Percentiles rank a stretch among this genome's conserved stretches.
Conservation (phyloP, 2,113 vertebrate genomes). For the Gavia stellata region DNA sequence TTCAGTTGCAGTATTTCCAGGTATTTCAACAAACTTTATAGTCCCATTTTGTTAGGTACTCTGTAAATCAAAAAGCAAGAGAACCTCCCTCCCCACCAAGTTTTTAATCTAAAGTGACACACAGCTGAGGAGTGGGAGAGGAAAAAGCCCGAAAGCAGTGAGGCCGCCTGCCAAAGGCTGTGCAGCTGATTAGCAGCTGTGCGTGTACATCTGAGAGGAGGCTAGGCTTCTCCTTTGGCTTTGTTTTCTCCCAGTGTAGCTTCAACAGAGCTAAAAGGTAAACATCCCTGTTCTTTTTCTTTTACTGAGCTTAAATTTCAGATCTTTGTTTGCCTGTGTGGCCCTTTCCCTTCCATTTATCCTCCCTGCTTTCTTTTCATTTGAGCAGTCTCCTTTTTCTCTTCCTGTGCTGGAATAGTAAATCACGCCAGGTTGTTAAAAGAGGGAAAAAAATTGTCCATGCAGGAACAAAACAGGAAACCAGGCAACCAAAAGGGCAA, state of each 20-base stretch:
- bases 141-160: neutral
- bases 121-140: neutral
- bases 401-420: neutral
- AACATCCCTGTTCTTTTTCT: neutral
- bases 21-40: neutral
- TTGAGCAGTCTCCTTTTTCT: neutral
- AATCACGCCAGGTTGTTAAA: neutral
- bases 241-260: neutral
- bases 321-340: fast-evolving
- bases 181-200: neutral
- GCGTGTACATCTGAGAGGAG: neutral
- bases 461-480: slow-evolving; percentile 20
- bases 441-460: neutral
- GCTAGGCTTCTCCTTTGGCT: neutral
- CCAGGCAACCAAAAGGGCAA: neutral
- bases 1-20: neutral
- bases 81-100: neutral
- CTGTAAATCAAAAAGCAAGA: neutral
- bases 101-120: neutral
- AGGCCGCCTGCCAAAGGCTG: neutral
- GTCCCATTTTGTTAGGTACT: neutral
- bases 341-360: neutral
- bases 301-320: neutral
- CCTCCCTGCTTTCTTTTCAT: neutral
- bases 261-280: neutral